Evolutionary conservation across 2,113 vertebrate species (phyloP), one percentile per base, ranked within the genome.

Genomic region (Nanorana parkeri): DNA sequence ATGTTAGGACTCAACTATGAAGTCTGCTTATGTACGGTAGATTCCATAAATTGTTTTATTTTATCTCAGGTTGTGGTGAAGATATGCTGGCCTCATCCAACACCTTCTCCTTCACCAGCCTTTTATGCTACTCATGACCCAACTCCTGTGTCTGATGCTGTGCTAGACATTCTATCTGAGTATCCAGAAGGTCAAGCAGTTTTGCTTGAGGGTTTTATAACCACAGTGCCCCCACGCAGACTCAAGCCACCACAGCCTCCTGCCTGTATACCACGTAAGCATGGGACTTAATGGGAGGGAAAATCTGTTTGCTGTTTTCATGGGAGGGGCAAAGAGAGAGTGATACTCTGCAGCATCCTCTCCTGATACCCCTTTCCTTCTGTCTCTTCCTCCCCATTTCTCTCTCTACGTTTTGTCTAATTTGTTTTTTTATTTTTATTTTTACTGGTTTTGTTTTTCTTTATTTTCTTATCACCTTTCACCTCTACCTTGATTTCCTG

Each of bases 241-340:
- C 55, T 76, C 13, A 74, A 16, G 10, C 63, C 80, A 76, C 65
- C 68, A 21, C 29, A 66, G 2, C 63, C 71, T 28, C 80, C 80
- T 0, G 47, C 80, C 51, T 55, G 65, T 19, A 83, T 83, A 83
- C 24, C 80, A 83, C 21, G 80, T 83, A 83, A 83, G 80, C 17
- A 51, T 2, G 60, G 71, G 63, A 68, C 17, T 28, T 68, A 51
- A 1, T 36, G 7, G 63, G 47, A 28, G 28, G 54, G 2, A 17
- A 78, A 54, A 28, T 5, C 28, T 64, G 19, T 58, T 13, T 28
- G 54, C 52, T 73, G n/a, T 68, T 55, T 69, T 19, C 16, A 69
- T 26, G 65, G 77, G 52, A 79, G 77, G 52, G 65, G 64, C 65
- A 5, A 79, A 56, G 65, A 58, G 61, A 77, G 61, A 54, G 63